phyloP scores from a whole-genome alignment of 2,113 vertebrate genomes.

The Phodopus roborovskii region DNA sequence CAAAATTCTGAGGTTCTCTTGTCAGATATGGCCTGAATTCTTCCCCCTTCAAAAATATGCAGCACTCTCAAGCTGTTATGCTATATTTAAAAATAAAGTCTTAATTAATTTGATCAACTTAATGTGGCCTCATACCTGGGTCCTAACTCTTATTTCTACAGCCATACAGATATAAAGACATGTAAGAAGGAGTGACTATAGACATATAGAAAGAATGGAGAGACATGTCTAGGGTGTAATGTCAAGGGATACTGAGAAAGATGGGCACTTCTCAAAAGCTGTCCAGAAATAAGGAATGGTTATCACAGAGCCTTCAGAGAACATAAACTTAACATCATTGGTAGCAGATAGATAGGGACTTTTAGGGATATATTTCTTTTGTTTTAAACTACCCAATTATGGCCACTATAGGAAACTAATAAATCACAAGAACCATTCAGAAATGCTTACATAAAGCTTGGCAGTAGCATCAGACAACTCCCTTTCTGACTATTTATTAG shows the following conservation, averaged over 20 bases:
- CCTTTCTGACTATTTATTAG: conserved; percentile 41
- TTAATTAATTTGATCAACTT: neutral
- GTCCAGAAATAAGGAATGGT: neutral
- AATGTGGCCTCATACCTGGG: neutral
- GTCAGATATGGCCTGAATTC: neutral
- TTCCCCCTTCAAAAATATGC: neutral
- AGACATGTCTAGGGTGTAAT: neutral
- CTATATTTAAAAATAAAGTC: neutral
- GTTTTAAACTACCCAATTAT: neutral
- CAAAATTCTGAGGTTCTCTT: neutral
- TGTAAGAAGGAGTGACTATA: too few species aligned
- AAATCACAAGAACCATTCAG: neutral
- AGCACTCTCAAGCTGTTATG: neutral
- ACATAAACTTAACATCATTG: accelerated
- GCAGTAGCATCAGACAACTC: neutral
- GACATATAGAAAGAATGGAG: neutral
- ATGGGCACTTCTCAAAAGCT: neutral
- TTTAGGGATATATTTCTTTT: neutral
- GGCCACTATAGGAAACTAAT: neutral
- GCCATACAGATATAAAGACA: neutral
- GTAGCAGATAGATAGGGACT: neutral
- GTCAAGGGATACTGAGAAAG: neutral
- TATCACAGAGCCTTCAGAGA: neutral
- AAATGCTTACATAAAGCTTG: neutral
- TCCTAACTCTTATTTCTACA: neutral